Base-by-base conservation (phyloP, 2,888 invertebrate species). In the Petrophora chlorosata region DNA sequence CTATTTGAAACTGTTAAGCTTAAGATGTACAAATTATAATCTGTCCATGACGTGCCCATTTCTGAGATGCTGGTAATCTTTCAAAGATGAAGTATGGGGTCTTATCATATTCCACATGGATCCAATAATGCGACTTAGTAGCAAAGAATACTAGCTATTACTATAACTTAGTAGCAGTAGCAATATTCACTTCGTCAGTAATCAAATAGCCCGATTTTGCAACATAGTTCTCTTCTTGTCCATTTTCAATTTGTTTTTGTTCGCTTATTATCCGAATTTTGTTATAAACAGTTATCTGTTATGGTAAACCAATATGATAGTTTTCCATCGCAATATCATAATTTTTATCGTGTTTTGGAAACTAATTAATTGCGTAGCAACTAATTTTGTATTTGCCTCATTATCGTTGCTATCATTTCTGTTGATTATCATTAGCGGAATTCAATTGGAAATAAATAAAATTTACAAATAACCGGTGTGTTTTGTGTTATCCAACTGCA, bases 381-480 rank as follows among this genome's bases (percentile, higher is more conserved):
- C 60, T 75, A 64, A 70, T 73, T 78, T 74, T 56, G 67, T 58
- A 60, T 67, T 67, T 70, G 61, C 13, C 38, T 59, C 70, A 69
- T 76, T 78, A 57, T 70, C 65, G 70, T 77, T 76, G 63, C 70
- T 39, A 63, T 68, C 63, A 67, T 73, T 82, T 81, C 63, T 80
- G 79, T 82, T 83, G 66, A 75, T 70, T 75, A 67, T 66, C 68
- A 75, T 76, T 86, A 85, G 83, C 70, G 70, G 74, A 77, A 79
- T 76, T 81, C 60, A 80, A 81, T 84, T 85, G 71, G 73, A 75
- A 83, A 79, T 78, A 78, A 87, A 88, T 83, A 82, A 85, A 85
- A 79, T 83, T 70, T 80, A 82, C 79, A 80, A 76, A 74, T 78
- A 70, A 52, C 53, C 52, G 54, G 64, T 40, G 30, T 43, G 35